Base-by-base conservation (phyloP, 2,888 invertebrate species). In the Julus scandinavius region DNA sequence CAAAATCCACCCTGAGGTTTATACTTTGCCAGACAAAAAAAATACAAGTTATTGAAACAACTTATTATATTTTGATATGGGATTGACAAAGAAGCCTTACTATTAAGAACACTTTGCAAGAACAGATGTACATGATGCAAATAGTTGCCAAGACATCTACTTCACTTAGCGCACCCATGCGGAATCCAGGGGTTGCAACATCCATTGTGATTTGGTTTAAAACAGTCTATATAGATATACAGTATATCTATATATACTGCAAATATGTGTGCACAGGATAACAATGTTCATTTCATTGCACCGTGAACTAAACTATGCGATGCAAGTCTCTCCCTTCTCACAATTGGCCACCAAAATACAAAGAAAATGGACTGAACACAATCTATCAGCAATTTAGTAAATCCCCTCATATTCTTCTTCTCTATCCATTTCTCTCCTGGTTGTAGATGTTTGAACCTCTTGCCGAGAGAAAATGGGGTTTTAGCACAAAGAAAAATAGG, bases 341-440 rank as follows among this genome's bases (percentile, higher is more conserved):
- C 80, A 80, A 80, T 38, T 80, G 80, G 80, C 80, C 38, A 15
- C 29, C 80, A 80, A 80, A 80, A 80, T 15, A 80, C 80, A 80
- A 80, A 80, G 80, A 80, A 80, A 80, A 80, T 80, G 38, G 80
- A 80, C 80, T 80, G 80, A 80, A 80, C 80, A 80, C 80, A 38
- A 80, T 80, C 80, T 80, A 80, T 80, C 80, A 80, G 80, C 80
- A 80, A 80, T 80, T 80, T 80, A 80, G 80, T 38, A 80, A 80
- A 80, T 80, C 80, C 80, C 80, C 80, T 38, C 38, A 80, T 40
- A 80, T 80, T 40, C 80, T 80, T 38, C 80, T 80, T 13, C 80
- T 15, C 80, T 1, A 15, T 80, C 80, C 80, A 40, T 80, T 2
- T 80, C 80, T 38, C 80, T 80, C 15, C 80, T 13, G 38, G 80